Conservation (phyloP, 2,113 vertebrate genomes). For the Platycercus adscitus region DNA sequence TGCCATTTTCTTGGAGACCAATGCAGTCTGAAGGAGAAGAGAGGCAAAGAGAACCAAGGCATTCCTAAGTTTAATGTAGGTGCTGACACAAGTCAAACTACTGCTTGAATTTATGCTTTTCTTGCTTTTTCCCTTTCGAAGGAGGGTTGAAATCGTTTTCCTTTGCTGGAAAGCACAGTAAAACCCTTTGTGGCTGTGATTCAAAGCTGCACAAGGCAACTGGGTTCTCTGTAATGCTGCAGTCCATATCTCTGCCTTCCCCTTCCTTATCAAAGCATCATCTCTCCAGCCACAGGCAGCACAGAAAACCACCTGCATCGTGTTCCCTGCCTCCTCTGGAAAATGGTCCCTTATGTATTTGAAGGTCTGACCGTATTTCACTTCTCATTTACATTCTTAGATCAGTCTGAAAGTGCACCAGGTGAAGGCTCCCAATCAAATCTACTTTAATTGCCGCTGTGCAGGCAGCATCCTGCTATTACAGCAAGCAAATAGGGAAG, state of each 20-base stretch:
- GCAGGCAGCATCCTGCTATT: neutral
- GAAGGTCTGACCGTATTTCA: neutral
- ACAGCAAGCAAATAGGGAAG: neutral
- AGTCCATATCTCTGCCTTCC: neutral
- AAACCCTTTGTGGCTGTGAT: neutral
- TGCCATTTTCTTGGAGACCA: neutral
- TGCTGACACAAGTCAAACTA: neutral
- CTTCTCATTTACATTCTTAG: neutral
- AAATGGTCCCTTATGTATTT: neutral
- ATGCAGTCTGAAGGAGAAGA: neutral
- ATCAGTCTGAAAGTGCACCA: neutral
- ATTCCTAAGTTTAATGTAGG: neutral
- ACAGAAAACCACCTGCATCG: neutral
- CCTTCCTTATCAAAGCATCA: neutral
- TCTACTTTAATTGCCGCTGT: neutral
- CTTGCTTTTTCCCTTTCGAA: neutral
- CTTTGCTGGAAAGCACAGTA: slow-evolving; percentile 19
- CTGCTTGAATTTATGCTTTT: neutral
- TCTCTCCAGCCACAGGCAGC: neutral
- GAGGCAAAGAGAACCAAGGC: neutral
- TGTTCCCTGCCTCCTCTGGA: neutral
- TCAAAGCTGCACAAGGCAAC: neutral
- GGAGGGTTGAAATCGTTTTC: neutral
- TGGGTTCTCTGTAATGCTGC: neutral
- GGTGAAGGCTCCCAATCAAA: neutral